phyloP scores from a whole-genome alignment of 2,113 vertebrate genomes.

The Melanerpes formicivorus region DNA sequence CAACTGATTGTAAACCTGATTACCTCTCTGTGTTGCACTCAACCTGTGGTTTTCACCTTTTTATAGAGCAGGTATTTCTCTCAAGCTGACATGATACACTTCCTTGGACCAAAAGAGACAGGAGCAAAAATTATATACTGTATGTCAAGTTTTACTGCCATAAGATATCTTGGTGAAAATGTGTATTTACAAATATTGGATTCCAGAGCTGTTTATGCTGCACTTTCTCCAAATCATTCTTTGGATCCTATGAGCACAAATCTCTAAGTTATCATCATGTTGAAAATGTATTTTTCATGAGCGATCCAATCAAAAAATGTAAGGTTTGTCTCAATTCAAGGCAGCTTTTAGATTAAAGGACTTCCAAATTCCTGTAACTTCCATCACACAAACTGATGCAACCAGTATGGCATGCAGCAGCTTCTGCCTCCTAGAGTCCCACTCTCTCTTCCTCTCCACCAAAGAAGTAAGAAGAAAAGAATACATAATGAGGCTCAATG shows the following conservation, averaged over 20 bases:
- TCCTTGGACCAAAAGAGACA: background rate
- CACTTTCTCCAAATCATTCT: background rate
- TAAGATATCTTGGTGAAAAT: background rate
- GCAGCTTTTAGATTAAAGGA: background rate
- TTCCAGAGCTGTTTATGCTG: background rate
- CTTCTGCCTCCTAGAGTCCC: background rate
- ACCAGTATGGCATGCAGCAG: background rate
- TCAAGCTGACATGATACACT: background rate
- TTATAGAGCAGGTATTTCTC: background rate
- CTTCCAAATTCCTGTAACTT: background rate
- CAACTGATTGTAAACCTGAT: background rate
- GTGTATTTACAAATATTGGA: background rate
- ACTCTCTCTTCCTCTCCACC: background rate
- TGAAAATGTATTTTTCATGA: background rate
- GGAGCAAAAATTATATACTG: background rate
- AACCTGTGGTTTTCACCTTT: constrained; percentile 7
- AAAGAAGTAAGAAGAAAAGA: background rate
- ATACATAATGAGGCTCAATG: background rate
- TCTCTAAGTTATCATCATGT: background rate
- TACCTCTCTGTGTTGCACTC: background rate
- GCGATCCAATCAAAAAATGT: background rate
- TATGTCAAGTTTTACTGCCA: background rate
- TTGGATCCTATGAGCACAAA: background rate
- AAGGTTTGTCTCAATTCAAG: background rate
- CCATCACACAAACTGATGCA: background rate